phyloP scores from a whole-genome alignment of 2,888 invertebrate genomes.

The Diaprepes abbreviatus region DNA sequence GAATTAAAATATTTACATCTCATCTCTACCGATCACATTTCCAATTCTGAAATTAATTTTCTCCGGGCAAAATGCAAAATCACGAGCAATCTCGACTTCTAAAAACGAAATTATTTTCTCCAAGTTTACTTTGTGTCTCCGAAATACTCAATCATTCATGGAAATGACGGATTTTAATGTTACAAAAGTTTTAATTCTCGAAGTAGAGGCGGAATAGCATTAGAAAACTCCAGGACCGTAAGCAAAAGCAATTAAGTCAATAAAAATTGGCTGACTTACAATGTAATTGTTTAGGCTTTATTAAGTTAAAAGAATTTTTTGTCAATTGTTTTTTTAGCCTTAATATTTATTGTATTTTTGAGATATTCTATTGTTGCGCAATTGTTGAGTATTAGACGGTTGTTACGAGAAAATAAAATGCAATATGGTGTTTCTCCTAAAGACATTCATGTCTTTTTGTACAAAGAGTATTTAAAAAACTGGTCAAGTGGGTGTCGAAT shows the following conservation, averaged over 20 bases:
- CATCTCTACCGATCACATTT: conserved; percentile 66
- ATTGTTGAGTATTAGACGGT: too few species aligned
- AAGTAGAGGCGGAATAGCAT: conserved; percentile 53
- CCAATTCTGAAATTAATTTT: conserved; percentile 67
- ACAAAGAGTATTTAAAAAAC: too few species aligned
- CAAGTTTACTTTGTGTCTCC: conserved; percentile 63
- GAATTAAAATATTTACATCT: conserved; percentile 66
- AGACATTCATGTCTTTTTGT: too few species aligned
- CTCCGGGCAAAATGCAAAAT: conserved; percentile 65
- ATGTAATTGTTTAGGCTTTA: background rate
- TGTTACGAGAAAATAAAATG: too few species aligned
- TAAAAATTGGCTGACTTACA: background rate
- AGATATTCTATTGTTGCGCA: too few species aligned
- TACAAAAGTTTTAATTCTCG: conserved; percentile 66
- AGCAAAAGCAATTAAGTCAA: background rate
- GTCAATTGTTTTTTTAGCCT: too few species aligned
- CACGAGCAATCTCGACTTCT: conserved; percentile 63
- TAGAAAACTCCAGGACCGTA: conserved; percentile 41
- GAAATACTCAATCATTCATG: conserved; percentile 68
- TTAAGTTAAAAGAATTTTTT: background rate
- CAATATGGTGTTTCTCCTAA: too few species aligned
- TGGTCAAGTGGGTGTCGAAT: too few species aligned
- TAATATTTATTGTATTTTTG: too few species aligned
- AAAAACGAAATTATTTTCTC: conserved; percentile 66
- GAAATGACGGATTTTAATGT: conserved; percentile 68